Evolutionary conservation across 2,797 vertebrate genomes (phyloP).

Genomic region (Lutra lutra): DNA sequence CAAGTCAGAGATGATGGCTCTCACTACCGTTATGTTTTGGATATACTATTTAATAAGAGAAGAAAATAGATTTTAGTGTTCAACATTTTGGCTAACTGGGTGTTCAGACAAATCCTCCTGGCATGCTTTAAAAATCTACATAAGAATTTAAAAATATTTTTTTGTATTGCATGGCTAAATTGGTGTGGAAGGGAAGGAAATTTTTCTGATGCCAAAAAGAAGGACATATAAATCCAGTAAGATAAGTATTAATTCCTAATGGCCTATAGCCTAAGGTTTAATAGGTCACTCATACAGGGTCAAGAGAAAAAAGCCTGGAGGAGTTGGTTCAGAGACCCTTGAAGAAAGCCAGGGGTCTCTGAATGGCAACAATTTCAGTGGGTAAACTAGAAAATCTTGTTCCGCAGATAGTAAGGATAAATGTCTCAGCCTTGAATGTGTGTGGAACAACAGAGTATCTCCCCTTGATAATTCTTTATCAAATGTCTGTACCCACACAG

Average conservation of each 20-base stretch:
- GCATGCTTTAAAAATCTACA: conserved; percentile 1
- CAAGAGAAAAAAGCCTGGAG: not conserved
- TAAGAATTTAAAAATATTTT: conserved; percentile 35
- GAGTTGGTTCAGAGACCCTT: not conserved
- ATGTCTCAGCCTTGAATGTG: not conserved
- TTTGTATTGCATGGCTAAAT: not conserved
- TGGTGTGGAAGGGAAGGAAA: not conserved
- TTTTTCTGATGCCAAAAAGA: not conserved
- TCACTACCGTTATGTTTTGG: not conserved
- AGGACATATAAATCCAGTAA: conserved; percentile 19
- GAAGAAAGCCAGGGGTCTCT: not conserved
- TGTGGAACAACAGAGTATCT: not conserved
- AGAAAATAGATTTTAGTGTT: not conserved
- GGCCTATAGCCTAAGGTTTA: not conserved
- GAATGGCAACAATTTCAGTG: not conserved
- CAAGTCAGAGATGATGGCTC: not conserved
- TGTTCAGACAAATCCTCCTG: conserved; percentile 26
- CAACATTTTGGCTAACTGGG: not conserved
- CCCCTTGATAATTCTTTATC: not conserved
- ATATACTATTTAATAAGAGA: not conserved
- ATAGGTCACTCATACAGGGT: not conserved
- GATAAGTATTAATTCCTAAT: conserved; percentile 11
- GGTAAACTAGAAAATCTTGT: conserved; percentile 14
- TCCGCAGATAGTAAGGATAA: not conserved
- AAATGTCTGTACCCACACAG: conserved; percentile 3